These are phyloP conservation scores for Rhynchopsitta pachyrhyncha DNA, from an alignment of 2,113 vertebrate species.

Conservation along the genomic window DNA sequence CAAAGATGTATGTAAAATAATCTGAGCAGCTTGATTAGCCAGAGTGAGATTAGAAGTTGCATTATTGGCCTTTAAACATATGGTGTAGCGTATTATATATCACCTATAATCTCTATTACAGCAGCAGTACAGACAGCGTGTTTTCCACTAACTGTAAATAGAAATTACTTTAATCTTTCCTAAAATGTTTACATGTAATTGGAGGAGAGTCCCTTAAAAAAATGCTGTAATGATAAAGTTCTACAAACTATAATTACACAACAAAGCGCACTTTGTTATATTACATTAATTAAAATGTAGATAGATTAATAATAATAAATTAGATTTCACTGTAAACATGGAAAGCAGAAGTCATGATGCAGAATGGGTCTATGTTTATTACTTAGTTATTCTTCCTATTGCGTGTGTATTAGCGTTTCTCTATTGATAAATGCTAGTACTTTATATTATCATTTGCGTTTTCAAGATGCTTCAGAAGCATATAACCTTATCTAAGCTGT, in stretches of 20 bases:
- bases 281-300: conserved; percentile 54
- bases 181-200: conserved; percentile 68
- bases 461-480: background rate
- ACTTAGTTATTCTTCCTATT: background rate
- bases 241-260: conserved; percentile 42
- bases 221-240: conserved; percentile 45
- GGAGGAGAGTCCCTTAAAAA: conserved; percentile 31
- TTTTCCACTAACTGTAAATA: conserved; percentile 65
- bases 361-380: background rate
- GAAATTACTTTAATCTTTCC: conserved; percentile 64
- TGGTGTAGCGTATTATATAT: conserved; percentile 76
- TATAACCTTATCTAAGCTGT: background rate
- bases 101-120: conserved; percentile 67
- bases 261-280: conserved; percentile 53
- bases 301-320: conserved; percentile 31
- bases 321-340: conserved; percentile 15
- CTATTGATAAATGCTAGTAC: background rate
- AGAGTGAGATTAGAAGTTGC: conserved; percentile 88
- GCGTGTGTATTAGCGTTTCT: background rate
- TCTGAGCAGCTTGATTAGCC: conserved; percentile 97
- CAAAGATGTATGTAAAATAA: conserved; percentile 98
- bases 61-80: conserved; percentile 87
- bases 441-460: background rate
- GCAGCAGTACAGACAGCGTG: conserved; percentile 42
- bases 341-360: background rate